A percentile compares a stretch with the other conserved stretches of the same genome.
Conservation (phyloP, 2,888 invertebrate species). For the Tetragnatha montana region DNA sequence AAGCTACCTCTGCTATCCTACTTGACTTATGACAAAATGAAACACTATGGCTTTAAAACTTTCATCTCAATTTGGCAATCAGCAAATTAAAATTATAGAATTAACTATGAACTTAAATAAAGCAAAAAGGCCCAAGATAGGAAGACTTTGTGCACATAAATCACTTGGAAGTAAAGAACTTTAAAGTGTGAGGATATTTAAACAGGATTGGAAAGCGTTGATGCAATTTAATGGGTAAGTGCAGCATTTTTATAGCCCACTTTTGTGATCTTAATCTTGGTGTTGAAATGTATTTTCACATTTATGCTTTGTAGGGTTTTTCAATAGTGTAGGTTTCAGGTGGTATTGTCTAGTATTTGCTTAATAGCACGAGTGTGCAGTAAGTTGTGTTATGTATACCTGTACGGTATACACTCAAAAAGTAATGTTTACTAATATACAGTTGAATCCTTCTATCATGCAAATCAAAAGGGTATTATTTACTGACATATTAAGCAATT, state of each 20-base stretch:
- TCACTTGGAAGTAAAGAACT: conserved; percentile 63
- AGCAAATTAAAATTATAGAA: conserved; percentile 52
- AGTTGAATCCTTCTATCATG: no score
- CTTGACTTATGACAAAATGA: conserved; percentile 36
- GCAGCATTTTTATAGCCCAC: conserved; percentile 64
- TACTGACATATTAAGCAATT: no score
- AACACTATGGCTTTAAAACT: conserved; percentile 44
- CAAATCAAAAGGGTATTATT: no score
- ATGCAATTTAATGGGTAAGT: conserved; percentile 65
- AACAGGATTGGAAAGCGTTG: conserved; percentile 60
- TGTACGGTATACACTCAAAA: no score
- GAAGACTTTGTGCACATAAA: conserved; percentile 51
- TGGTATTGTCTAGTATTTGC: conserved; percentile 9
- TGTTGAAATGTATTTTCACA: conserved; percentile 46
- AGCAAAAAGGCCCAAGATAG: conserved; percentile 51
- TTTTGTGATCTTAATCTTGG: conserved; percentile 60
- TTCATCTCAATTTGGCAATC: conserved; percentile 33
- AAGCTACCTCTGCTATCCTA: conserved; percentile 47
- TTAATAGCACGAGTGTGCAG: conserved; percentile 14
- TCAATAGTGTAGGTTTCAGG: conserved; percentile 15
- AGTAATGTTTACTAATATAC: no score
- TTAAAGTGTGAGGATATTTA: conserved; percentile 68
- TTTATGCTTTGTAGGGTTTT: conserved; percentile 23
- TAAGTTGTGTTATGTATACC: conserved; percentile 6
- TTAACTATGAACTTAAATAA: conserved; percentile 27